Conservation (phyloP, 1,140 invertebrate species). For the Reticulitermes speratus region DNA sequence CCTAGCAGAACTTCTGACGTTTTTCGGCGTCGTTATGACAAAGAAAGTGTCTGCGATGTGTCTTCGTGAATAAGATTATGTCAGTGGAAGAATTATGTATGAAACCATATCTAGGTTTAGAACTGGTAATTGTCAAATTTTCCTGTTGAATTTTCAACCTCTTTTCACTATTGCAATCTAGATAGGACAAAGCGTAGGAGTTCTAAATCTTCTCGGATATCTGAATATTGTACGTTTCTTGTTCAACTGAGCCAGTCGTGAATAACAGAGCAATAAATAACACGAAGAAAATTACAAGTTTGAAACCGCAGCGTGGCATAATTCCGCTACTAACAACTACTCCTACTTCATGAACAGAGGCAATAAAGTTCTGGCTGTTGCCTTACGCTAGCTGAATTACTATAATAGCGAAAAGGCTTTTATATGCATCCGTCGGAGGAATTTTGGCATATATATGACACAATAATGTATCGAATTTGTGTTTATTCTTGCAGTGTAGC, state of each 20-base stretch:
- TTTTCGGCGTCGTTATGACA: no score
- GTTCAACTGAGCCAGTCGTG: neutral
- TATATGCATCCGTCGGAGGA: neutral
- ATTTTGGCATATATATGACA: neutral
- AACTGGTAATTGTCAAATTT: no score
- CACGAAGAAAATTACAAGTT: neutral
- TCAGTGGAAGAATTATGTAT: no score
- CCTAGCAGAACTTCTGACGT: no score
- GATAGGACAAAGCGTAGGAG: no score
- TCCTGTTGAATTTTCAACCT: no score
- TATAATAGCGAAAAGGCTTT: neutral
- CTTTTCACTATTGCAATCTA: no score
- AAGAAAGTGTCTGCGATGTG: no score
- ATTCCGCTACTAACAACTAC: neutral
- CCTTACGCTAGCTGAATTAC: neutral
- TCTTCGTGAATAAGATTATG: no score
- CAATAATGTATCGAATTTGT: neutral
- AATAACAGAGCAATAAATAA: slow-evolving; percentile 10
- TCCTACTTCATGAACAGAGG: neutral
- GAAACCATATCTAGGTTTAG: no score
- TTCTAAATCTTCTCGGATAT: neutral
- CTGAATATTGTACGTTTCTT: neutral
- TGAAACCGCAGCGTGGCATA: neutral
- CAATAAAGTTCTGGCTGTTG: neutral
- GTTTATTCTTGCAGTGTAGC: no score